Percentiles rank a stretch among this genome's conserved stretches.
Evolutionary conservation across 1,140 invertebrate species (phyloP).

Genomic region (Ectropis grisescens): DNA sequence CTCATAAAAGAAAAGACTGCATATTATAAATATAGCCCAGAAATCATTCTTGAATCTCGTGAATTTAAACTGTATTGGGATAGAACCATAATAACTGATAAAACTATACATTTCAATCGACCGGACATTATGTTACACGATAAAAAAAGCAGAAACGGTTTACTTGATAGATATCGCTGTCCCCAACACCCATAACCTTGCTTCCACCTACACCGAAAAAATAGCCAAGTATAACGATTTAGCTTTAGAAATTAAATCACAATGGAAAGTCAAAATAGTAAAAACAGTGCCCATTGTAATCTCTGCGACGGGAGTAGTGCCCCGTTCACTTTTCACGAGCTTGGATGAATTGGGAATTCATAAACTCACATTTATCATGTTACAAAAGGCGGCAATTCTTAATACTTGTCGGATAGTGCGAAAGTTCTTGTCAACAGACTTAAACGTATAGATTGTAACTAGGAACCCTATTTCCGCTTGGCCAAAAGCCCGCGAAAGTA

Average conservation of each 20-base stretch:
- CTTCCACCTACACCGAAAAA: constrained; percentile 5
- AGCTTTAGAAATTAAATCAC: constrained; percentile 7
- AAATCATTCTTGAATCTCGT: constrained; percentile 1
- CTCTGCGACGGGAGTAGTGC: constrained; percentile 14
- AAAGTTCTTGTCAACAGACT: constrained; percentile 10
- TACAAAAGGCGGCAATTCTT: constrained; percentile 13
- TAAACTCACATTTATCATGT: constrained; percentile 1
- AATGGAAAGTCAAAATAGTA: constrained; percentile 3
- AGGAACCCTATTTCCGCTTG: no score
- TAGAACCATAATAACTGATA: constrained; percentile 11
- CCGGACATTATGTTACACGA: constrained; percentile 8
- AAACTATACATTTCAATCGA: constrained; percentile 10
- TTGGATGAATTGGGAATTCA: constrained; percentile 8
- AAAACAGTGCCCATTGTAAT: constrained; percentile 10
- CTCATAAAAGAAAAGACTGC: constrained; percentile 4
- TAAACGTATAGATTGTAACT: no score
- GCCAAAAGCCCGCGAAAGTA: no score
- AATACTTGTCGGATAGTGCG: constrained; percentile 14
- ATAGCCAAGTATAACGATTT: constrained; percentile 9
- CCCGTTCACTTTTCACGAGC: constrained; percentile 6
- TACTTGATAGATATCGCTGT: constrained; percentile 13
- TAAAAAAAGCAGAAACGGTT: constrained; percentile 2
- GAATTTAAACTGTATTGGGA: constrained; percentile 9
- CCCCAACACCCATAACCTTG: constrained; percentile 6
- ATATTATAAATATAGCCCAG: constrained; percentile 11